Percentiles rank a stretch among this genome's conserved stretches.
phyloP scores from a whole-genome alignment of 2,888 invertebrate genomes.

The Bhutanitis thaidina region DNA sequence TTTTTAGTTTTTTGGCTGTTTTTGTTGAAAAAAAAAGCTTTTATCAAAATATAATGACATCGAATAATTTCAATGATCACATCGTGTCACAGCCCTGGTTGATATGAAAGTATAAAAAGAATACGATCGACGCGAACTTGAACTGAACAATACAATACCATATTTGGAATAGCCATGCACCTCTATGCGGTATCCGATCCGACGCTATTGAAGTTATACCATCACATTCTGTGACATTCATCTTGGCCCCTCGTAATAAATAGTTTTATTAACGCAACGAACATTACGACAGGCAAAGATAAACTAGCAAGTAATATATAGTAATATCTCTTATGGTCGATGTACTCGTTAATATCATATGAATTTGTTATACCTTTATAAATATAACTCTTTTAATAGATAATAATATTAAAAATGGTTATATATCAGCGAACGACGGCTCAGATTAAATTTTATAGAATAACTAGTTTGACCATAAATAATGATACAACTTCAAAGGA shows the following conservation, averaged over 20 bases:
- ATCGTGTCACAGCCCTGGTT: not conserved
- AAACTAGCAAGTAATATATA: not conserved
- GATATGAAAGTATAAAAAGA: conserved; percentile 4
- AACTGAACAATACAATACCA: conserved; percentile 5
- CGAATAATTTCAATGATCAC: too few species aligned
- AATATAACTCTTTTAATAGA: too few species aligned
- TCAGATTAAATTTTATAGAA: too few species aligned
- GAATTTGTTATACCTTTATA: too few species aligned
- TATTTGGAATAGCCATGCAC: conserved; percentile 3
- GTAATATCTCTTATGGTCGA: not conserved
- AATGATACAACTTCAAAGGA: too few species aligned
- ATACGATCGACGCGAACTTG: not conserved
- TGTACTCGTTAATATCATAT: too few species aligned
- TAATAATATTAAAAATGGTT: too few species aligned
- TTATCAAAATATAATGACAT: too few species aligned
- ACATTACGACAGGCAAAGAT: not conserved
- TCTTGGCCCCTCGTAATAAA: not conserved
- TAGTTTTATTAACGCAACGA: not conserved
- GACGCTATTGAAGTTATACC: conserved; percentile 5
- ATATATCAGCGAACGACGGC: too few species aligned
- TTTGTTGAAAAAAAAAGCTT: too few species aligned
- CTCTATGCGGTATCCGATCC: not conserved
- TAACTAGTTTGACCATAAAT: too few species aligned
- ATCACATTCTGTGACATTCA: not conserved
- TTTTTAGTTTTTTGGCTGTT: too few species aligned